phyloP scores from a whole-genome alignment of 2,797 vertebrate genomes.

The Enteromius radiatus region DNA sequence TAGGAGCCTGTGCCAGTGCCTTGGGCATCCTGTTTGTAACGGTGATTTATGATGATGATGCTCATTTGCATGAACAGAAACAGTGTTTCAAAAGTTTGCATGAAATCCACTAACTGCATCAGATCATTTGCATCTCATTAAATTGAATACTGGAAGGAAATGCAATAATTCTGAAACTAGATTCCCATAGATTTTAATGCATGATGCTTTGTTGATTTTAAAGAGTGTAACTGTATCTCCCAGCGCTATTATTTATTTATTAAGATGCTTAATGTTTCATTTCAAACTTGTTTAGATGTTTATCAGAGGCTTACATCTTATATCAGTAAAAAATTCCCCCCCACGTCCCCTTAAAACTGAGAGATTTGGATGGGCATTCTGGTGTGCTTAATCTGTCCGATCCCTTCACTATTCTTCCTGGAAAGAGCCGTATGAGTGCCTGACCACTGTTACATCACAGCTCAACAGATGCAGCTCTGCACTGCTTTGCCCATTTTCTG shows the following conservation, averaged over 20 bases:
- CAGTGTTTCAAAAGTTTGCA: slow-evolving; percentile 20
- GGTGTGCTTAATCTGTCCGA: slow-evolving; percentile 33
- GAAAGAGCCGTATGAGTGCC: slow-evolving; percentile 29
- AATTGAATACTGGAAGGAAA: not conserved
- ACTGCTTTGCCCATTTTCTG: slow-evolving; percentile 21
- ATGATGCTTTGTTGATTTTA: not conserved
- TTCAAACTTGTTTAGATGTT: slow-evolving; percentile 21
- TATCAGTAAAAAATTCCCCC: slow-evolving; percentile 26
- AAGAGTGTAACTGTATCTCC: not conserved
- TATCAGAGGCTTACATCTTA: slow-evolving; percentile 12
- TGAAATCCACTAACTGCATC: slow-evolving; percentile 25
- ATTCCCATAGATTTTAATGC: not conserved
- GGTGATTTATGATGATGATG: not conserved
- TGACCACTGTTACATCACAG: slow-evolving; percentile 45
- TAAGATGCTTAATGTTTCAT: not conserved
- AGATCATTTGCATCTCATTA: slow-evolving; percentile 29
- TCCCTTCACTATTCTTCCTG: slow-evolving; percentile 35
- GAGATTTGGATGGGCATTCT: slow-evolving; percentile 38
- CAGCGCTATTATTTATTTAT: not conserved
- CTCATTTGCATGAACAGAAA: slow-evolving; percentile 19
- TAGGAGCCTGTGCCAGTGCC: slow-evolving; percentile 19
- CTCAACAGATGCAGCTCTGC: slow-evolving; percentile 38
- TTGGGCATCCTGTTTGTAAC: slow-evolving; percentile 12
- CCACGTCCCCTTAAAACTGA: not conserved
- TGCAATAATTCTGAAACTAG: not conserved